Evolutionary conservation across 2,888 invertebrate species (phyloP), one percentile per base, ranked within the genome.

Genomic region (Eupeodes luniger): DNA sequence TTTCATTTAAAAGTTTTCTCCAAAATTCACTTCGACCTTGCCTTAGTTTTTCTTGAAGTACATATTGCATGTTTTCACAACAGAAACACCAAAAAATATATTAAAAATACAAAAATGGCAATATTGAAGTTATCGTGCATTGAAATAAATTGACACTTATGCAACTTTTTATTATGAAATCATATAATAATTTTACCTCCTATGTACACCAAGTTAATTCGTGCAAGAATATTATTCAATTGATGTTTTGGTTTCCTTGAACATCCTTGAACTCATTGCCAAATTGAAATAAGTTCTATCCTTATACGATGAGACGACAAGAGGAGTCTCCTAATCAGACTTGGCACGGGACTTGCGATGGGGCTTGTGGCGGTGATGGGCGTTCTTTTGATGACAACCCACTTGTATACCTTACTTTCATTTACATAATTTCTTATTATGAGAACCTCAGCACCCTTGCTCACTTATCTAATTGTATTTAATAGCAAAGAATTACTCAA

Each of bases 391-490:
- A 12, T 59, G 49, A 44, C 27, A 14, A 44, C 51, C 6, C 47
- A 10, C 36, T 16, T 11, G 44, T 47, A 14, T 44, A 47, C 44
- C 19, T 57, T 34, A 36, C 62, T 70, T 14, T 53, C 55, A 76
- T 70, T 75, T 77, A 14, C 81, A 88, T 80, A 84, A 81, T 84
- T 81, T 59, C 69, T 44, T 81, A 69, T 87, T 84, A 87, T 80
- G 69, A 66, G 74, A 64, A 72, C 66, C 59, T 61, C 62, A 75
- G 14, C 69, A 80, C 12, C 47, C 64, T 72, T 75, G 59, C 67
- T 83, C 66, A 69, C 72, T 70, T 76, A 64, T 55, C 79, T 87
- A 87, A 87, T 87, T 83, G 79, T 80, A 27, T 70, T 83, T 83
- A 76, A 80, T 80, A 64, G 72, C 64, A 55, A 67, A 83, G 59